Evolutionary conservation across 2,888 invertebrate genomes (phyloP), one percentile per base, ranked within the genome.

Genomic region (Drosophila prolongata): DNA sequence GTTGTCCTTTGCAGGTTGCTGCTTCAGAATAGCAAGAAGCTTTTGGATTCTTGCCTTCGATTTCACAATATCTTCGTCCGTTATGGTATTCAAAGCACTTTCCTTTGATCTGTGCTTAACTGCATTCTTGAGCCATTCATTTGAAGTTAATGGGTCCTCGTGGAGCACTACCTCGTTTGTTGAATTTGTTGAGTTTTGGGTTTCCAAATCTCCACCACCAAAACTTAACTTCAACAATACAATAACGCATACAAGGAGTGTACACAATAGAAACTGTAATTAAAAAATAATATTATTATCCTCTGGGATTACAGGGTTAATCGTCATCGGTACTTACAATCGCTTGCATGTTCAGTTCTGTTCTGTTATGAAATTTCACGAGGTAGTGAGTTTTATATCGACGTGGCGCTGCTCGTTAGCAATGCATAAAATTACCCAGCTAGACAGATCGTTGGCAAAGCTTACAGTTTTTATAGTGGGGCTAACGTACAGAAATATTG

Each of bases 351-450:
- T 66, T 67, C 44, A 13, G 24, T 55, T 40, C 8, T n/a, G n/a
- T 19, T 83, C 87, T 82, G 71, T 49, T 59, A n/a, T 24, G 13
- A 30, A 44, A 53, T 46, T 53, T 34, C 56, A 47, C 11, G 14
- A 35, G 27, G 34, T 52, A 44, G 54, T 40, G 34, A 38, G 76
- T 67, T 76, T 82, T 82, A 82, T 82, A 82, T 68, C 14, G 52
- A 50, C 62, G 62, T 53, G 54, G 71, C 42, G 58, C 19, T 43
- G 50, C 43, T 74, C 38, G 47, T 74, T 66, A 67, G 50, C 10
- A 46, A 70, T 75, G 60, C 74, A 60, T 68, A 70, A 70, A 78
- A 76, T 71, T 78, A 72, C 81, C 80, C 80, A 59, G 46, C 47
- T 24, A 30, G 49, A 65, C 44, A 47, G 16, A 8, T 42, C 13